Percentiles rank a stretch among this genome's conserved stretches.
phyloP scores from a whole-genome alignment of 2,888 invertebrate species.

The Clanis bilineata region DNA sequence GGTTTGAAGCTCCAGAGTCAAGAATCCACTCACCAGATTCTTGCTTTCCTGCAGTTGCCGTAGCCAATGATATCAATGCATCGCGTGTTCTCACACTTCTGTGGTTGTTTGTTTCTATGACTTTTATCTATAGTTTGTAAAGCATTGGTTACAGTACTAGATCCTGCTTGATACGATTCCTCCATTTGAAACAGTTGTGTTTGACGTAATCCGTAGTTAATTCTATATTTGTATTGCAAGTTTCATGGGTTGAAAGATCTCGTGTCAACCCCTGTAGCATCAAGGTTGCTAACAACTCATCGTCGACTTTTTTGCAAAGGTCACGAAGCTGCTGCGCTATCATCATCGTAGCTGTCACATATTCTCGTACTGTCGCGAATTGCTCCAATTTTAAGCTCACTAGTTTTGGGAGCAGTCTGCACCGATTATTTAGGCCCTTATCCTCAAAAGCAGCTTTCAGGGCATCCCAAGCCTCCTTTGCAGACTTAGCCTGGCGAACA shows the following conservation, averaged over 20 bases:
- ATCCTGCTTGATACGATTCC: background rate
- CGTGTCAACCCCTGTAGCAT: background rate
- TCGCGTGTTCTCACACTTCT: no score
- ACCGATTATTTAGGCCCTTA: background rate
- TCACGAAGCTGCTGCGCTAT: background rate
- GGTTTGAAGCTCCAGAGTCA: background rate
- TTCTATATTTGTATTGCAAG: background rate
- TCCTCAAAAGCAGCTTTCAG: background rate
- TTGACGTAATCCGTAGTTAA: background rate
- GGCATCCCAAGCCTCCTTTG: background rate
- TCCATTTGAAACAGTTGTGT: background rate
- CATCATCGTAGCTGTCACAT: background rate
- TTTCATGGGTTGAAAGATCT: background rate
- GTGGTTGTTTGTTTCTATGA: no score
- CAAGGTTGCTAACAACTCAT: background rate
- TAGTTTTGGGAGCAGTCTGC: background rate
- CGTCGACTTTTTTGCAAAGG: background rate
- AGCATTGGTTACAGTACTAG: no score
- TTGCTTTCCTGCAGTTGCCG: background rate
- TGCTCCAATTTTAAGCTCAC: background rate
- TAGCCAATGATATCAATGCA: background rate
- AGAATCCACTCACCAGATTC: background rate
- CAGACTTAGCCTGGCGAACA: background rate
- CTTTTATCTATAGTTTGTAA: no score
- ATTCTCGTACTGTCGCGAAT: background rate